Evolutionary conservation across 2,888 invertebrate genomes (phyloP).

Genomic region (Bembecia ichneumoniformis): DNA sequence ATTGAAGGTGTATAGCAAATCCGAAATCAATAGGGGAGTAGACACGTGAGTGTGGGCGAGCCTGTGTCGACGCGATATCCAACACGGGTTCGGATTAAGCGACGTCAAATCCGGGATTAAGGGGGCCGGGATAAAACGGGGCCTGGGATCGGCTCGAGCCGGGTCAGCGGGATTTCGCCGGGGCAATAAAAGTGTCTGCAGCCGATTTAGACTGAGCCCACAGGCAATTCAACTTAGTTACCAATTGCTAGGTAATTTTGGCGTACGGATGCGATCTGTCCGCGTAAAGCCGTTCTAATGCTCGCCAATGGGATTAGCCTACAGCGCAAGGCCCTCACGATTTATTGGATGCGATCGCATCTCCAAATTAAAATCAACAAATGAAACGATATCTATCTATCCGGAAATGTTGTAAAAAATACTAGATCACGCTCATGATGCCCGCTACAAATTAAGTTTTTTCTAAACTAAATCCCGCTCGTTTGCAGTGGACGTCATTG

Average conservation of each 20-base stretch:
- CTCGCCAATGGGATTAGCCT: conserved; percentile 68
- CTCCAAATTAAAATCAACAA: conserved; percentile 32
- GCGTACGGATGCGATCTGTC: conserved; percentile 66
- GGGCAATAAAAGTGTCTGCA: conserved; percentile 74
- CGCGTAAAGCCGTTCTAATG: conserved; percentile 67
- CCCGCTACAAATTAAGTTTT: conserved; percentile 50
- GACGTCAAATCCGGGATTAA: conserved; percentile 73
- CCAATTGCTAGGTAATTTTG: conserved; percentile 72
- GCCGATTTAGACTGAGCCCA: conserved; percentile 70
- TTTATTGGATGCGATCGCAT: conserved; percentile 60
- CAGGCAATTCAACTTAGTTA: conserved; percentile 63
- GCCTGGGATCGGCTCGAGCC: conserved; percentile 54
- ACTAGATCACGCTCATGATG: neutral
- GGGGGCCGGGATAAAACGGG: conserved; percentile 57
- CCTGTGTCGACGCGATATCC: conserved; percentile 75
- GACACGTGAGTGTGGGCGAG: conserved; percentile 50
- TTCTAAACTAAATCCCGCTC: conserved; percentile 56
- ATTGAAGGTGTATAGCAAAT: conserved; percentile 41
- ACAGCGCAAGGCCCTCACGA: conserved; percentile 56
- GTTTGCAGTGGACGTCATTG: conserved; percentile 50
- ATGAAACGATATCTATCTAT: neutral
- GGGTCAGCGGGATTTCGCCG: conserved; percentile 67
- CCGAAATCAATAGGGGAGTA: conserved; percentile 55
- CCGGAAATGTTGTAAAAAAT: neutral
- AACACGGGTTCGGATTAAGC: conserved; percentile 78